A percentile compares a stretch with the other conserved stretches of the same genome.
Evolutionary conservation across 2,888 invertebrate genomes (phyloP).

Genomic region (Luffia ferchaultella): DNA sequence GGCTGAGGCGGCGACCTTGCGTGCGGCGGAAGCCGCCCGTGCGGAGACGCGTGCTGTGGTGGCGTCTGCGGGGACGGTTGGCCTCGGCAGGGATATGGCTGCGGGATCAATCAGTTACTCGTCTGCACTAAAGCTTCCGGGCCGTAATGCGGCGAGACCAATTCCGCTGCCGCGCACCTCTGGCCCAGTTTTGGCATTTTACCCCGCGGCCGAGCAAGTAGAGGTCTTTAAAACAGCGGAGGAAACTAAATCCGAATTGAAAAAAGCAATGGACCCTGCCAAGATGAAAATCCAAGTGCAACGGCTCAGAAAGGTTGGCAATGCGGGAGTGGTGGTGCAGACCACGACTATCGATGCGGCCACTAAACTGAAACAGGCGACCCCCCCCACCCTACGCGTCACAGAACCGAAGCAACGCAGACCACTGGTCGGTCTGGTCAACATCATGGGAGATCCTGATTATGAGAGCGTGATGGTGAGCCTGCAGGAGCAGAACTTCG

Average conservation of each 20-base stretch:
- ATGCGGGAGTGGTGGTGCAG: background rate
- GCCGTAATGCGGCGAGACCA: background rate
- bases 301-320: background rate
- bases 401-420: background rate
- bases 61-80: background rate
- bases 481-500: slow-evolving; percentile 6
- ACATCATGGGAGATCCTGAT: background rate
- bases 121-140: background rate
- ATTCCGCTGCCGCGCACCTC: no score
- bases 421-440: background rate
- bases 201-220: background rate
- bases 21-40: background rate
- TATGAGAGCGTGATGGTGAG: background rate
- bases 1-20: background rate
- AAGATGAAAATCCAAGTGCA: background rate
- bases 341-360: background rate
- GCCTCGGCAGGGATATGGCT: background rate
- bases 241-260: background rate
- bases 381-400: background rate
- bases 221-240: background rate
- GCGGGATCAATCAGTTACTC: background rate
- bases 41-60: background rate
- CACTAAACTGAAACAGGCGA: background rate
- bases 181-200: background rate
- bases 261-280: background rate